Evolutionary conservation across 92 coral and sea anemone genomes (phyloP), one percentile per base, ranked within the genome.

Genomic region (Umimayanthus chanpuru): DNA sequence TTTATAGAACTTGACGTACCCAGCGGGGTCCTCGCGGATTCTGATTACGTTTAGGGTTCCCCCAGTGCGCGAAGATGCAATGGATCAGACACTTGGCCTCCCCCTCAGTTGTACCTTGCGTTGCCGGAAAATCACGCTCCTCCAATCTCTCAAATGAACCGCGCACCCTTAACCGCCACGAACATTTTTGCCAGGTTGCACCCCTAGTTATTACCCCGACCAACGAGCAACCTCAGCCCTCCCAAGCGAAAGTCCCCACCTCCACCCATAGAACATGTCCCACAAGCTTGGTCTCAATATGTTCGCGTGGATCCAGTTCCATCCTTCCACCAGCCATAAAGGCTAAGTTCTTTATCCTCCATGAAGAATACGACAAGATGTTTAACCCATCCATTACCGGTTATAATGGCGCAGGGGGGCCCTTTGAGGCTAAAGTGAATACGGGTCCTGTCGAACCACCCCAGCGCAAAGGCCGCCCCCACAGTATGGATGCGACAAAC

Each of bases 391-490:
- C 41, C 75, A 30, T 87, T 80, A 36, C 76, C 43, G 88, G 86
- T 43, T 87, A 87, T 25, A 87, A 58, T 75, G 90, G 90, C 75
- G 77, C 90, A 38, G 72, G 61, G 0, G 90, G 90, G 49, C 85
- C 89, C 85, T 68, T 70, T 32, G 2, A 6, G 25, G 73, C 25
- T 2, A 2, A 2, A 58, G 36, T 32, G 36, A 32, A 32, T 32
- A 32, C 2, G 36, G 36, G 36, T 32, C 36, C 36, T 32, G 36
- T 32, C 4, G 49, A 43, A 43, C 49, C 49, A 43, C 49, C 49
- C 49, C 49, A 43, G 49, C 49, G 3, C 49, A 43, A 43, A 43
- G 49, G 49, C 49, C 49, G 4, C 49, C 49, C 49, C 49, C 49
- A 43, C 49, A 43, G 49, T 43, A 43, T 2, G 4, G 49, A 5